phyloP scores from a whole-genome alignment of 1,140 invertebrate species.

The Drosophila ficusphila region DNA sequence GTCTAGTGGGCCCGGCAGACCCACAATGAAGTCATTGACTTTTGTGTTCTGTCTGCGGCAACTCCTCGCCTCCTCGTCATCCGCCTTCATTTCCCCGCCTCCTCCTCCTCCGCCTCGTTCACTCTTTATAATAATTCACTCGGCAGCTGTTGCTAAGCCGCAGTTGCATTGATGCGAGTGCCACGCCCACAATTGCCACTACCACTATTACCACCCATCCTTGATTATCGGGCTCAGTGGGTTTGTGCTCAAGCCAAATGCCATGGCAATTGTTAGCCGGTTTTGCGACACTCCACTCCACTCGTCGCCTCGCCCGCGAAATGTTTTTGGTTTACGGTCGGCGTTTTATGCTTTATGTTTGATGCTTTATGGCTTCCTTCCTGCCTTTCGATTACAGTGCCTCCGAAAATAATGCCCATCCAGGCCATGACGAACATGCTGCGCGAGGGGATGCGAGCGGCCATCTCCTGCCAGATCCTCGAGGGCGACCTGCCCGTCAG shows the following conservation, averaged over 20 bases:
- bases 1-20: slow-evolving; percentile 18
- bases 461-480: slow-evolving; percentile 96
- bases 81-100: slow-evolving; percentile 2
- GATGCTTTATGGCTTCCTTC: slow-evolving; percentile 19
- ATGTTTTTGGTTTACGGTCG: slow-evolving; percentile 7
- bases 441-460: slow-evolving; percentile 95
- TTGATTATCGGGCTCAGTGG: slow-evolving; percentile 45
- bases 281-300: slow-evolving; percentile 42
- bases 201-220: slow-evolving; percentile 6
- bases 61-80: slow-evolving; percentile 26
- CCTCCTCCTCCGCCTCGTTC: slow-evolving; percentile 32
- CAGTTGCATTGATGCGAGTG: slow-evolving; percentile 67
- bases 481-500: slow-evolving; percentile 97
- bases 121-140: slow-evolving; percentile 75
- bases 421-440: slow-evolving; percentile 91
- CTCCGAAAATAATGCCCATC: slow-evolving; percentile 94
- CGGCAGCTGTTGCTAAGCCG: slow-evolving; percentile 75
- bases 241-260: slow-evolving; percentile 64
- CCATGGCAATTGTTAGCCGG: slow-evolving; percentile 54
- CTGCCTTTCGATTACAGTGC: slow-evolving; percentile 87
- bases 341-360: slow-evolving; percentile 11
- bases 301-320: slow-evolving; percentile 12
- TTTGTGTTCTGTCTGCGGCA: slow-evolving; percentile 65
- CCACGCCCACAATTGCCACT: slow-evolving; percentile 53
- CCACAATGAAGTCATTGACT: slow-evolving; percentile 82